Base-by-base conservation (phyloP, 1,140 invertebrate genomes). In the Andricus grossulariae region DNA sequence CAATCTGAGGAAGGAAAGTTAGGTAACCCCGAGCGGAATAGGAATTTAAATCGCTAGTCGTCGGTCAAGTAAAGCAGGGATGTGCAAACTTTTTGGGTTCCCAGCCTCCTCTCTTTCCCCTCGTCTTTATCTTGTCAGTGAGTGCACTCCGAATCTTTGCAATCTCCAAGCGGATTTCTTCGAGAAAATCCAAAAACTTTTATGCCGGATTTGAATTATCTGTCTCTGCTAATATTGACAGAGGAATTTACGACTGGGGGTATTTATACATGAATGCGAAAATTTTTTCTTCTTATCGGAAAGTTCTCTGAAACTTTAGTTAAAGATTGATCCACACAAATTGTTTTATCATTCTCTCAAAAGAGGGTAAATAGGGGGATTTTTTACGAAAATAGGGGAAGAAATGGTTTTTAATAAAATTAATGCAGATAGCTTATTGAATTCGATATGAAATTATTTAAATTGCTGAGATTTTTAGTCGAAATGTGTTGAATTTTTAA, bases 31-130 rank as follows among this genome's bases (percentile, higher is more conserved):
- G 32, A 66, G 25, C 57, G 25, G 25, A 21, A 32, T 66, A 66
- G 57, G 57, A 66, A 66, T 66, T 66, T 66, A 66, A 66, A 66
- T 66, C 57, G 57, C 57, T 7, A 66, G 57, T 66, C 57, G 57
- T 66, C 25, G 57, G 57, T 66, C 57, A 66, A 66, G 57, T 39
- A 39, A 66, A 66, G 57, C 57, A 66, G 57, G 57, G 57, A 39
- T 21, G 57, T 32, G 57, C 57, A 66, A 66, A 66, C 57, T 66
- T 66, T 66, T 16, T 32, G 16, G 57, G 57, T 66, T 32, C 55
- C 55, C 13, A 25, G 55, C 19, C 19, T 32, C 55, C 55, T 60
- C 55, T 60, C 54, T 54, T 18, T 0, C 18, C 52, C 18, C 18
- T 18, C 55, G 21, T 60, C 55, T 32, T 60, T 21, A 60, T 25